Percentiles rank a stretch among this genome's conserved stretches.
phyloP scores from a whole-genome alignment of 2,797 vertebrate genomes.

The Chanos chanos region DNA sequence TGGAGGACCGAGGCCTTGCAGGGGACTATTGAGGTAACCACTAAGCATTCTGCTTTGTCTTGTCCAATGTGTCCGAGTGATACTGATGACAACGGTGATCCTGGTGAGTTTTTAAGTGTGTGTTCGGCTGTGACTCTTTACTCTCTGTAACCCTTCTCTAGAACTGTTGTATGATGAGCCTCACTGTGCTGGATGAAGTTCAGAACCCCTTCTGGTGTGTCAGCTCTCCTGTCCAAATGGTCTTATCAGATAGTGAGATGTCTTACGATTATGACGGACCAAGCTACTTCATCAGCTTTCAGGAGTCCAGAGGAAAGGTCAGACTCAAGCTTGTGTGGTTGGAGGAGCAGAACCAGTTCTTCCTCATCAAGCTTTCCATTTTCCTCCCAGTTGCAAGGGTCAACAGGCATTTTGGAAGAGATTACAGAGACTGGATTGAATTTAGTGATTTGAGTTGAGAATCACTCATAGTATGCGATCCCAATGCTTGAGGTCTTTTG shows the following conservation, averaged over 20 bases:
- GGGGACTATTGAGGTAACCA: conserved; percentile 79
- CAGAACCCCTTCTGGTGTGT: conserved; percentile 82
- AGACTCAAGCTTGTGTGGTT: conserved; percentile 68
- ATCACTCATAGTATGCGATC: neutral
- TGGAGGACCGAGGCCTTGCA: conserved; percentile 78
- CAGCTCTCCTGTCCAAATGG: conserved; percentile 70
- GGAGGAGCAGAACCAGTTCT: conserved; percentile 66
- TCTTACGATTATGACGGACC: conserved; percentile 67
- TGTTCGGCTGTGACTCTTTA: neutral
- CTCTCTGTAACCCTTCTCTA: conserved; percentile 50
- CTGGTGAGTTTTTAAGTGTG: neutral
- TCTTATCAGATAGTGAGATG: conserved; percentile 5
- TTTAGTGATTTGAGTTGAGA: neutral
- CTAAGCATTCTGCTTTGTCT: no score
- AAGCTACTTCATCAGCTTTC: conserved; percentile 63
- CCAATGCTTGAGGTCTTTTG: neutral
- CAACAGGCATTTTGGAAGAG: conserved; percentile 77
- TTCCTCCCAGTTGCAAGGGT: conserved; percentile 72
- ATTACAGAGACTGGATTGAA: conserved; percentile 64
- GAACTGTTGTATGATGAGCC: conserved; percentile 82
- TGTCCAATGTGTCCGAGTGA: no score
- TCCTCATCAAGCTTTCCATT: conserved; percentile 72
- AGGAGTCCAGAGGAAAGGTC: conserved; percentile 72
- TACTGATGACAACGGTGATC: neutral
- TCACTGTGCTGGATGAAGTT: conserved; percentile 81